Conservation (phyloP, 2,888 invertebrate genomes). For the Apodemia mormo region DNA sequence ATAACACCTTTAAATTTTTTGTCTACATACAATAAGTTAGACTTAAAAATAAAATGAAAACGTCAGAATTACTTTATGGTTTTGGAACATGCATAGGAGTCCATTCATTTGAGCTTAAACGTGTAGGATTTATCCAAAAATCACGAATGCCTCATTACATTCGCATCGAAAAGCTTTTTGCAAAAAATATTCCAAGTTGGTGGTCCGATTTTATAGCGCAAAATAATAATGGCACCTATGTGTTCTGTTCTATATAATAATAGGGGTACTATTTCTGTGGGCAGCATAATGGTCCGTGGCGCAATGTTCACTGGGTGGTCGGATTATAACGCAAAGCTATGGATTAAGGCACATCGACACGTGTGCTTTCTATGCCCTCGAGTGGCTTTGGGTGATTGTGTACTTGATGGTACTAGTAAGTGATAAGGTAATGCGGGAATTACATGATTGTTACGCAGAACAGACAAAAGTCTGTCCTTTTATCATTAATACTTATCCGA, state of each 20-base stretch:
- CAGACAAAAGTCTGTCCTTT: background rate
- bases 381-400: constrained; percentile 63
- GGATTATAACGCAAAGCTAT: constrained; percentile 69
- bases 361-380: constrained; percentile 64
- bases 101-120: constrained; percentile 14
- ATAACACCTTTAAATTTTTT: too few relatives aligned
- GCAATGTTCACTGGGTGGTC: constrained; percentile 69
- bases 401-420: constrained; percentile 54
- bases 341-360: constrained; percentile 77
- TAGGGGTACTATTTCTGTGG: constrained; percentile 68
- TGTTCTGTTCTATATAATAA: constrained; percentile 72
- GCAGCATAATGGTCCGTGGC: constrained; percentile 59
- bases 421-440: constrained; percentile 44
- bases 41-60: background rate
- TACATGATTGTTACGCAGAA: constrained; percentile 24
- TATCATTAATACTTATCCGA: background rate
- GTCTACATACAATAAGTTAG: too few relatives aligned
- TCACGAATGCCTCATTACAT: constrained; percentile 77
- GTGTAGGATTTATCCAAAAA: constrained; percentile 62
- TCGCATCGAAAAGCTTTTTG: constrained; percentile 54
- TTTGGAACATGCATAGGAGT: constrained; percentile 1
- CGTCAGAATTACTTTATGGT: constrained; percentile 16
- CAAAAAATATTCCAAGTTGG: constrained; percentile 57
- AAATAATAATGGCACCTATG: constrained; percentile 73
- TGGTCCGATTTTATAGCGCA: constrained; percentile 73